Evolutionary conservation across 2,888 invertebrate species (phyloP).

Genomic region (Drosophila emarginata): DNA sequence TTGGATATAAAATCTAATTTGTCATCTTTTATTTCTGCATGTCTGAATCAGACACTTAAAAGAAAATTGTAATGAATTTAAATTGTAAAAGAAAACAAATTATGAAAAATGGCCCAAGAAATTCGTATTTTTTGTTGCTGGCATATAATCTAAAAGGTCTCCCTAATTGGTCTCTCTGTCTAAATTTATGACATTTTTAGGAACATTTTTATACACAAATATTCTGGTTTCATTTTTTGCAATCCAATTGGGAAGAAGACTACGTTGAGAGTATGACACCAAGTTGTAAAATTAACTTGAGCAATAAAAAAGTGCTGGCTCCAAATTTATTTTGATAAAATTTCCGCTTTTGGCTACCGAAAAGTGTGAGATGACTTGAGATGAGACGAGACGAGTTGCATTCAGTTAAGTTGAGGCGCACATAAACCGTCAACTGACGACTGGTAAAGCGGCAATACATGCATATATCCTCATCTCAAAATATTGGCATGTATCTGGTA

Average conservation of each 20-base stretch:
- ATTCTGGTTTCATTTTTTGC: background rate
- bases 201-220: background rate
- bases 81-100: too few species aligned
- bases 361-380: conserved; percentile 41
- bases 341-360: conserved; percentile 35
- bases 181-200: background rate
- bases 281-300: conserved; percentile 56
- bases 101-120: background rate
- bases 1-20: too few species aligned
- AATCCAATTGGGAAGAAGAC: background rate
- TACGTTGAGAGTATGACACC: conserved; percentile 26
- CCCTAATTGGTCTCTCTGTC: background rate
- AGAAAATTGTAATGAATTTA: too few species aligned
- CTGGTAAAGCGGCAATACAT: conserved; percentile 52
- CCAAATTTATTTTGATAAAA: conserved; percentile 62
- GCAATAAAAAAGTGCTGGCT: conserved; percentile 52
- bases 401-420: conserved; percentile 5
- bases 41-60: too few species aligned
- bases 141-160: background rate
- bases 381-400: conserved; percentile 28
- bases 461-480: conserved; percentile 16
- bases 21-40: too few species aligned
- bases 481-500: conserved; percentile 4
- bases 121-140: background rate
- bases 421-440: conserved; percentile 45